Evolutionary conservation across 2,113 vertebrate species (phyloP).

Genomic region (Illadopsis cleaveri): DNA sequence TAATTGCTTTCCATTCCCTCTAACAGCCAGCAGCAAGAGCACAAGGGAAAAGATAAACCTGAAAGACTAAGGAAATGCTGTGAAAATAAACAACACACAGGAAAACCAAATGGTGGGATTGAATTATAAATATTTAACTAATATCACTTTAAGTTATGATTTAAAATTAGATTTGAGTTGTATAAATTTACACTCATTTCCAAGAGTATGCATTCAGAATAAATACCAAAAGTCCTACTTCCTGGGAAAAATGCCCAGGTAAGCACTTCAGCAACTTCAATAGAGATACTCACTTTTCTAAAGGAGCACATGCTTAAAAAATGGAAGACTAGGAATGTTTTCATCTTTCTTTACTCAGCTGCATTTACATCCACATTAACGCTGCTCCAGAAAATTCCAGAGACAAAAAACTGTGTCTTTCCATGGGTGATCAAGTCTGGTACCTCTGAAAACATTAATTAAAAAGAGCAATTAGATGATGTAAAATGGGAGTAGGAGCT

Average conservation of each 20-base stretch:
- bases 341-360: not conserved
- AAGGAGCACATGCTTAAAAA: not conserved
- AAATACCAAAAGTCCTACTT: not conserved
- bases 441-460: not conserved
- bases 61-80: not conserved
- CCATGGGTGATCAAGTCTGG: not conserved
- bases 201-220: not conserved
- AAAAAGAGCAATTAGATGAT: not conserved
- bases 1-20: slow-evolving; percentile 18
- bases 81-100: not conserved
- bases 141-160: not conserved
- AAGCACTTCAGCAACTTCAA: not conserved
- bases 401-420: not conserved
- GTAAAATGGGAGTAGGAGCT: not conserved
- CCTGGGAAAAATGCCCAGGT: not conserved
- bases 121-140: not conserved
- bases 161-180: not conserved
- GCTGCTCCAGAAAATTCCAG: not conserved
- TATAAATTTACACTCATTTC: not conserved
- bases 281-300: not conserved
- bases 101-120: not conserved
- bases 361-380: not conserved
- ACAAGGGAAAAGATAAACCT: not conserved
- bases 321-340: not conserved
- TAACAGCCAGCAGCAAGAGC: slow-evolving; percentile 13